phyloP scores from a whole-genome alignment of 1,140 invertebrate species.

The Sarcophaga peregrina region DNA sequence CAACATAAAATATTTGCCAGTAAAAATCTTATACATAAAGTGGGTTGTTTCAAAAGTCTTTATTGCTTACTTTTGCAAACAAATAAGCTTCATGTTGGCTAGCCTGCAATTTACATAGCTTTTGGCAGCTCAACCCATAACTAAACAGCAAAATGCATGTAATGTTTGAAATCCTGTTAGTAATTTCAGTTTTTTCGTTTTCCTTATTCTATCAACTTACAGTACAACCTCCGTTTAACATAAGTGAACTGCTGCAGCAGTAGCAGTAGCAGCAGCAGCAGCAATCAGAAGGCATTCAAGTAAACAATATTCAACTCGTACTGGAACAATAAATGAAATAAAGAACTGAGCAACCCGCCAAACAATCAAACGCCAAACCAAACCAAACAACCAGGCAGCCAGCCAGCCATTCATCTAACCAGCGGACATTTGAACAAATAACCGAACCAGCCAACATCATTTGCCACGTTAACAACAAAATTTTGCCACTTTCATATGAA shows the following conservation, averaged over 20 bases:
- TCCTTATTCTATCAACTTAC: neutral
- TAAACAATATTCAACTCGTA: slow-evolving; percentile 4
- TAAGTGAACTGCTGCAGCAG: neutral
- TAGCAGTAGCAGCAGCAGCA: neutral
- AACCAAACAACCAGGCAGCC: neutral
- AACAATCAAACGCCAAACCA: neutral
- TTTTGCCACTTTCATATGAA: slow-evolving; percentile 20
- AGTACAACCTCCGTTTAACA: neutral
- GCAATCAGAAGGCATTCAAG: slow-evolving; percentile 21
- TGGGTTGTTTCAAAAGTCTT: too few relatives aligned
- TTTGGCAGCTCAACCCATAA: too few relatives aligned
- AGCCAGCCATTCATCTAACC: neutral
- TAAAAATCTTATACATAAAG: too few relatives aligned
- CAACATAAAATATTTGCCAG: too few relatives aligned
- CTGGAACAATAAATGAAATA: too few relatives aligned
- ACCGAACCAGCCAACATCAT: neutral
- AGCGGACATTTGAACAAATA: too few relatives aligned
- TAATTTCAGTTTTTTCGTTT: neutral
- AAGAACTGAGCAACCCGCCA: neutral
- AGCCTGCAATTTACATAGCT: too few relatives aligned
- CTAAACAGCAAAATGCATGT: too few relatives aligned
- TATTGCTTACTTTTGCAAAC: too few relatives aligned
- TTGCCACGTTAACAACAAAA: neutral
- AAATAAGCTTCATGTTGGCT: too few relatives aligned
- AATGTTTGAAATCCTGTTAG: neutral